phyloP scores from a whole-genome alignment of 92 coral and sea anemone genomes.

The Epizoanthus rinbou region DNA sequence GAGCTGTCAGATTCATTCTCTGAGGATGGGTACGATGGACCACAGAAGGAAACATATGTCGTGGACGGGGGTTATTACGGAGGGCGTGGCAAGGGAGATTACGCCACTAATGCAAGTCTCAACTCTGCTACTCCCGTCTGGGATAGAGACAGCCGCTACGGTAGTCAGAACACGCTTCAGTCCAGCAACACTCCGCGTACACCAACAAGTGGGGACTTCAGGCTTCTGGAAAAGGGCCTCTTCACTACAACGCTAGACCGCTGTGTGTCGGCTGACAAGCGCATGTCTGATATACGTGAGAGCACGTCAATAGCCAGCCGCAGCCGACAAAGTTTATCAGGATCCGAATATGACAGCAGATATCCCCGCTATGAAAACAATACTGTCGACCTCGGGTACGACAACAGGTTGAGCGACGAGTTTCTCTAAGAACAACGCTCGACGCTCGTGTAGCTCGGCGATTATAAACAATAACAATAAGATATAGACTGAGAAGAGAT shows the following conservation, averaged over 20 bases:
- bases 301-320: conserved; percentile 32
- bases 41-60: neutral
- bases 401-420: conserved; percentile 16
- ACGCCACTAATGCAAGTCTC: neutral
- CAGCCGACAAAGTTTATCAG: conserved; percentile 30
- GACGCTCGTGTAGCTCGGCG: too few relatives aligned
- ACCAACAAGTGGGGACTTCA: conserved; percentile 29
- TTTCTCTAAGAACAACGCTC: conserved; percentile 16
- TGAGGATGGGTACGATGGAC: conserved; percentile 38
- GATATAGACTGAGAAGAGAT: too few relatives aligned
- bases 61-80: conserved; percentile 21
- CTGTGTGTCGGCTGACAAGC: conserved; percentile 36
- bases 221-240: conserved; percentile 28
- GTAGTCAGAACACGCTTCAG: conserved; percentile 36
- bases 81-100: neutral
- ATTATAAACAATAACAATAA: too few relatives aligned
- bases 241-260: conserved; percentile 33
- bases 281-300: conserved; percentile 38
- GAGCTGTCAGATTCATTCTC: conserved; percentile 61
- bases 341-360: conserved; percentile 26
- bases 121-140: neutral
- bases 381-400: conserved; percentile 28
- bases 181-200: conserved; percentile 41
- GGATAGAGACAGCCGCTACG: neutral
- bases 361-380: neutral